A percentile compares a stretch with the other conserved stretches of the same genome.
These are phyloP conservation scores for Callaeas wilsoni DNA, from an alignment of 2,113 vertebrate species.

Conservation along the genomic window DNA sequence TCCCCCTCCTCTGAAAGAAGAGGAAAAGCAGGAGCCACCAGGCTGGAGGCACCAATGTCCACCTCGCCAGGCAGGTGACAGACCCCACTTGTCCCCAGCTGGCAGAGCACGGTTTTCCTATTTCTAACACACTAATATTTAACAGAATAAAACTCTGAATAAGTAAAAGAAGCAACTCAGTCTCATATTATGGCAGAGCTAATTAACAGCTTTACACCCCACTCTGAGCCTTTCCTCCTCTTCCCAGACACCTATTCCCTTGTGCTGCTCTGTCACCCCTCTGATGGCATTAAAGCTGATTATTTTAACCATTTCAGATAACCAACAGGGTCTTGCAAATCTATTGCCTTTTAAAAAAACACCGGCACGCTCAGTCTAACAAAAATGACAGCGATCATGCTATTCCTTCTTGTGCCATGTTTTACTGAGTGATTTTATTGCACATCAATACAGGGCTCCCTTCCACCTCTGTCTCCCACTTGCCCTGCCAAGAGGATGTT, in stretches of 20 bases:
- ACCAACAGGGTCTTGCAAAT: neutral
- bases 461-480: neutral
- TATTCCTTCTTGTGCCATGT: neutral
- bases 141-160: neutral
- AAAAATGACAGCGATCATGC: neutral
- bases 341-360: neutral
- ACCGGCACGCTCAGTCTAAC: neutral
- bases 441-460: neutral
- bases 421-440: neutral
- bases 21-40: neutral
- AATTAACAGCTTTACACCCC: neutral
- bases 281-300: neutral
- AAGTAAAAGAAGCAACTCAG: neutral
- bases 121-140: neutral
- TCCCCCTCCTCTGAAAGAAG: neutral
- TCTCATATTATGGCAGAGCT: neutral
- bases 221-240: neutral
- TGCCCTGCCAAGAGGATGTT: neutral
- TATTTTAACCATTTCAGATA: neutral
- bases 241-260: neutral
- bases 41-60: neutral
- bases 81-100: neutral
- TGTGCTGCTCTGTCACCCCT: neutral
- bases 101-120: neutral
- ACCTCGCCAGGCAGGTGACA: neutral